Conservation (phyloP, 2,113 vertebrate species). For the Cromileptes altivelis region DNA sequence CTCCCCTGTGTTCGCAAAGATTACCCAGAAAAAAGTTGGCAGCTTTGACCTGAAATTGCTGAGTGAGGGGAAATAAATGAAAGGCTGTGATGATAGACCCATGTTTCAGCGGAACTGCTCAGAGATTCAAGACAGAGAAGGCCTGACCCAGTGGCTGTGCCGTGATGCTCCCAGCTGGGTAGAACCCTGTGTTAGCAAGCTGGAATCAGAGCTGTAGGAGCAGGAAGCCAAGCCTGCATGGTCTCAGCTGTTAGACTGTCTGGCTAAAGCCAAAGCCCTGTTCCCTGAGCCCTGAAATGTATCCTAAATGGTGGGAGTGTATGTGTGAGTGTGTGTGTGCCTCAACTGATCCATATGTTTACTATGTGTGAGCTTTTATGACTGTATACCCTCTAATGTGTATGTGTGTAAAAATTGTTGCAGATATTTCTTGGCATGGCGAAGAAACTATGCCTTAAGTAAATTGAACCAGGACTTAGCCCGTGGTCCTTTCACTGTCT, state of each 20-base stretch:
- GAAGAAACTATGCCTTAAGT: not conserved
- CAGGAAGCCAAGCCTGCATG: slow-evolving; percentile 47
- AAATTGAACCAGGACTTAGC: slow-evolving; percentile 10
- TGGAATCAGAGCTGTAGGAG: slow-evolving; percentile 57
- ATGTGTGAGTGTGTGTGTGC: slow-evolving; percentile 13
- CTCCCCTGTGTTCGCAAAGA: slow-evolving; percentile 46
- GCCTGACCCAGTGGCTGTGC: slow-evolving; percentile 50
- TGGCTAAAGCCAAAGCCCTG: slow-evolving; percentile 52
- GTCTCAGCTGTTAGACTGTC: slow-evolving; percentile 62
- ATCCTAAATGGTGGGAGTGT: slow-evolving; percentile 58
- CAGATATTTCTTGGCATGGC: not conserved
- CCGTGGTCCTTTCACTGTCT: slow-evolving; percentile 19
- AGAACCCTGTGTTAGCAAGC: slow-evolving; percentile 32
- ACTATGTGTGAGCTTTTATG: slow-evolving; percentile 24
- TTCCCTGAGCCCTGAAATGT: slow-evolving; percentile 63
- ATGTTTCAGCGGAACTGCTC: slow-evolving; percentile 30
- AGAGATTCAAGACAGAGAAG: slow-evolving; percentile 53
- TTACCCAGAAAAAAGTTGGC: slow-evolving; percentile 27
- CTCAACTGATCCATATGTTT: slow-evolving; percentile 29
- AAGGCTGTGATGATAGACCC: slow-evolving; percentile 18
- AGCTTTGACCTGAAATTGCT: slow-evolving; percentile 24
- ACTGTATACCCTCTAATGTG: not conserved
- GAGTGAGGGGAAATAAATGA: slow-evolving; percentile 42
- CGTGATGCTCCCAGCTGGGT: slow-evolving; percentile 48
- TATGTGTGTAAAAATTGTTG: not conserved